These are phyloP conservation scores for Lepidurus apus DNA, from an alignment of 1,140 invertebrate species.

Conservation along the genomic window DNA sequence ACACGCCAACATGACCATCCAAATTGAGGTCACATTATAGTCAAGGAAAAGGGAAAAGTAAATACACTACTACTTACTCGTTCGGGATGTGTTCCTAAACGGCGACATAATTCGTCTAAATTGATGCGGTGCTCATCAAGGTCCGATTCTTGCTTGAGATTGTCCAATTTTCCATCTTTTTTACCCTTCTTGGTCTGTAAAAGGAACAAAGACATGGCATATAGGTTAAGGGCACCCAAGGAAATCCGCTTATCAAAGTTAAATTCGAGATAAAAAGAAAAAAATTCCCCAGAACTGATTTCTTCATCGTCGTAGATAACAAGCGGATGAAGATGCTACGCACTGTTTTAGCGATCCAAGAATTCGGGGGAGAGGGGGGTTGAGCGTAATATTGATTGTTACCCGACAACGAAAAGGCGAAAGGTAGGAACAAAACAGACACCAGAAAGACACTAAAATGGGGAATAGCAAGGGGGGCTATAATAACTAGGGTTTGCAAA, in stretches of 20 bases:
- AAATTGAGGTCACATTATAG: neutral
- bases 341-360: neutral
- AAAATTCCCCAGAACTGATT: neutral
- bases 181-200: neutral
- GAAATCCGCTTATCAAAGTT: neutral
- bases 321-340: neutral
- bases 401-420: neutral
- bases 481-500: conserved; percentile 15
- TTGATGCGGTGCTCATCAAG: conserved; percentile 57
- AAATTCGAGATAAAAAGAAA: neutral
- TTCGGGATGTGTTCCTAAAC: conserved; percentile 49
- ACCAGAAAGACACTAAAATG: neutral
- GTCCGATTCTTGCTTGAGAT: conserved; percentile 53
- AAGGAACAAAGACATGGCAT: neutral
- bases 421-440: neutral
- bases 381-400: neutral
- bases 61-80: conserved; percentile 38
- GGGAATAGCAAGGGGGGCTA: neutral
- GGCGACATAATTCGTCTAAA: conserved; percentile 51
- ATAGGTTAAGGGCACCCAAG: neutral
- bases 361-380: too few relatives aligned
- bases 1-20: neutral
- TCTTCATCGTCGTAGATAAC: neutral
- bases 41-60: conserved; percentile 10
- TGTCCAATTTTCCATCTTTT: conserved; percentile 42